phyloP scores from a whole-genome alignment of 2,797 vertebrate species.

The Sebastes hubbsi region DNA sequence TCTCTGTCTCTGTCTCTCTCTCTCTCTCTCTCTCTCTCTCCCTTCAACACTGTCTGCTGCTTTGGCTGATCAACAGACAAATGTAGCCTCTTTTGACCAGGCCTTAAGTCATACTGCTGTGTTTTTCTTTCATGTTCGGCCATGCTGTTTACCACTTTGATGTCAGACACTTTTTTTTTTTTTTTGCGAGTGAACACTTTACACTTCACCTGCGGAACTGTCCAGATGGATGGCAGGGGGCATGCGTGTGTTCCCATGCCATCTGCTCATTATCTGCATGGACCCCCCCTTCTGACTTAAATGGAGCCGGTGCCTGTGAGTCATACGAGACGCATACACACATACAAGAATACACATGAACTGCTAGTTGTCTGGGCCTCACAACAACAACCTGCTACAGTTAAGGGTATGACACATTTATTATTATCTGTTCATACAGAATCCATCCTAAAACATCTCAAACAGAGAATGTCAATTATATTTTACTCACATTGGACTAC shows the following conservation, averaged over 20 bases:
- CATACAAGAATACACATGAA: background rate
- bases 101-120: constrained; percentile 52
- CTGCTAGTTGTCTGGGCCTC: background rate
- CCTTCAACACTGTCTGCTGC: constrained; percentile 15
- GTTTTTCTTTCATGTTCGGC: constrained; percentile 67
- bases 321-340: constrained; percentile 17
- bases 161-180: constrained; percentile 52
- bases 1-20: background rate
- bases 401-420: background rate
- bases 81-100: constrained; percentile 63
- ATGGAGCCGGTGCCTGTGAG: constrained; percentile 27
- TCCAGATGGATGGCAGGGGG: constrained; percentile 74
- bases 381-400: constrained; percentile 6
- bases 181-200: constrained; percentile 19
- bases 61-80: constrained; percentile 72
- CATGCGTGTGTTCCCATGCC: constrained; percentile 67
- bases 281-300: constrained; percentile 27
- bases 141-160: constrained; percentile 74
- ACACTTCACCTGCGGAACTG: constrained; percentile 71
- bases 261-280: constrained; percentile 73
- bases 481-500: background rate
- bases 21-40: background rate
- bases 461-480: background rate
- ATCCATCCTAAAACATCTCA: background rate
- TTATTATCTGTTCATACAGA: background rate